Conservation (phyloP, 2,888 invertebrate genomes). For the Protophormia terraenovae region DNA sequence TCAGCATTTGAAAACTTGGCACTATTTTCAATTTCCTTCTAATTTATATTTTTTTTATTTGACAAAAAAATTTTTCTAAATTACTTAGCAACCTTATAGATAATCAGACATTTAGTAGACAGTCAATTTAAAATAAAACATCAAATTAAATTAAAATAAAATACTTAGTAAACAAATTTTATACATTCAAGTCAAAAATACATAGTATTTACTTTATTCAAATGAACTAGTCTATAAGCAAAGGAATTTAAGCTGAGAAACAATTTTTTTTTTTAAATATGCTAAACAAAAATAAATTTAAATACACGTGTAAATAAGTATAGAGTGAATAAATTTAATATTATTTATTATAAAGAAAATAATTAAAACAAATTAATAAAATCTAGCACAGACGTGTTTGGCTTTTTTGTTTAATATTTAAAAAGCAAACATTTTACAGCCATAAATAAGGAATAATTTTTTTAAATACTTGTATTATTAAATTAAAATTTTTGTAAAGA, state of each 20-base stretch:
- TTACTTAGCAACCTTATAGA: neutral
- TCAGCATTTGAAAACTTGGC: too few species aligned
- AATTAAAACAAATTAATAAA: neutral
- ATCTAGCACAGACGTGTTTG: too few species aligned
- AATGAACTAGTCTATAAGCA: neutral
- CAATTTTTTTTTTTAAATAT: too few species aligned
- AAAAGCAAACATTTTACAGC: too few species aligned
- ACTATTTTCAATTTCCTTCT: too few species aligned
- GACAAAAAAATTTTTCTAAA: neutral
- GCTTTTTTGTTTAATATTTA: too few species aligned
- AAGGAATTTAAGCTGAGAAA: neutral
- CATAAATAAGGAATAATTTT: too few species aligned
- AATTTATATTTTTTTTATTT: neutral
- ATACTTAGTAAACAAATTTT: neutral
- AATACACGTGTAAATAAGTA: constrained; percentile 8
- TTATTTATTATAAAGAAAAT: neutral
- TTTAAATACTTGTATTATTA: too few species aligned
- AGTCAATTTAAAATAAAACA: neutral
- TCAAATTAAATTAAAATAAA: neutral
- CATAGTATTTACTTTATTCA: too few species aligned
- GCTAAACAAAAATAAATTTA: neutral
- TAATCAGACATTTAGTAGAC: neutral
- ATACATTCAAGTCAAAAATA: neutral
- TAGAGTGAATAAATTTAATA: neutral
- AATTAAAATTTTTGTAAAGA: too few species aligned